Base-by-base conservation (phyloP, 2,797 vertebrate genomes). In the Sebastolobus alascanus region DNA sequence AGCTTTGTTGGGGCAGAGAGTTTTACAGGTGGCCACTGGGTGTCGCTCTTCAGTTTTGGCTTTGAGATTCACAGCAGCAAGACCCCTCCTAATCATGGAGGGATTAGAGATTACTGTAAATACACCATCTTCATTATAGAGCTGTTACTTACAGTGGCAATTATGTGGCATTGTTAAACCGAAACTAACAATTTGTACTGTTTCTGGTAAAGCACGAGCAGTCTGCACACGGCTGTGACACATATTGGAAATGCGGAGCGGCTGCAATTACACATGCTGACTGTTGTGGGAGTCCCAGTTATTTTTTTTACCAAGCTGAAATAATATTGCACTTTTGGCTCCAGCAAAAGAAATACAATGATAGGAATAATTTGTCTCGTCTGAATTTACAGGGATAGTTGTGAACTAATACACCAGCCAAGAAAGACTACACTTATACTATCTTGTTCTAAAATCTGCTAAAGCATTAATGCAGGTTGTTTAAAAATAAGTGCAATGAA, bases 41-140 rank as follows among this genome's bases (percentile, higher is more conserved):
- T 91, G 90, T 84, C 73, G 27, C 86, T 90, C 80, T 87, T 66
- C 73, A 70, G 82, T 87, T 74, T 85, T 73, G 4, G 37, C 67
- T 66, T 68, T 83, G n/a, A 71, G 59, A 79, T 25, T 64, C 60
- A 73, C 33, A 68, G 20, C 22, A 20, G 2, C 18, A 37, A 13
- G 25, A 65, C 43, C 31, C 38, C 40, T 70, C 14, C 66, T 37
- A 6, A 64, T 81, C 16, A 27, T 22, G 27, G 38, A 71, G 60
- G 13, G 29, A 75, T 65, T 63, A 67, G 6, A 69, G 40, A 64
- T 74, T 55, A 75, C 25, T 75, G 58, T 85, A 75, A 80, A 69
- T 56, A 73, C 27, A 73, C 20, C 11, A 29, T 69, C 38, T 74
- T 65, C n/a, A 64, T 64, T 68, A 63, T 33, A 50, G 46, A 79